Percentiles rank a stretch among this genome's conserved stretches.
Conservation (phyloP, 2,797 vertebrate genomes). For the Ctenopoma multispine region DNA sequence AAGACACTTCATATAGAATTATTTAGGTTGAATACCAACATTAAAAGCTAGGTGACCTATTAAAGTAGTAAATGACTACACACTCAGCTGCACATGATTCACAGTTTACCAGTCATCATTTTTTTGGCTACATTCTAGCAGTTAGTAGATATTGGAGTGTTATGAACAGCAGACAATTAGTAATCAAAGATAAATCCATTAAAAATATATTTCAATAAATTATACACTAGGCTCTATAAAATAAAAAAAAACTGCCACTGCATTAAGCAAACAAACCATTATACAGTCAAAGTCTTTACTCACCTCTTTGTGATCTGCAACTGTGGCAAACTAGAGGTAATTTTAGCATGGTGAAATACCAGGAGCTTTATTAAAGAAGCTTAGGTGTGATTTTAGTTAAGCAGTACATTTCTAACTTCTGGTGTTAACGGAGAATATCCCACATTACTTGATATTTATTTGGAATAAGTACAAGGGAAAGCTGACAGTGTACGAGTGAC, state of each 20-base stretch:
- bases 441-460: slow-evolving; percentile 24
- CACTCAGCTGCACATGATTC: slow-evolving; percentile 69
- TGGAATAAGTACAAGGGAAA: slow-evolving; percentile 44
- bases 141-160: slow-evolving; percentile 72
- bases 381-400: slow-evolving; percentile 60
- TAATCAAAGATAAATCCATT: slow-evolving; percentile 51
- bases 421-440: slow-evolving; percentile 45
- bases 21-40: slow-evolving; percentile 27
- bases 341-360: slow-evolving; percentile 73
- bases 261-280: slow-evolving; percentile 42
- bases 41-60: slow-evolving; percentile 41
- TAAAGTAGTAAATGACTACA: slow-evolving; percentile 49
- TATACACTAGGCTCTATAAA: slow-evolving; percentile 43
- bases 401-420: slow-evolving; percentile 39
- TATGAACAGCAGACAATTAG: slow-evolving; percentile 51
- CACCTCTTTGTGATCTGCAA: slow-evolving; percentile 43
- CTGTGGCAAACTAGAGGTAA: slow-evolving; percentile 62
- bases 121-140: slow-evolving; percentile 75
- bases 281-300: slow-evolving; percentile 21
- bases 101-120: slow-evolving; percentile 75
- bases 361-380: slow-evolving; percentile 64
- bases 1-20: slow-evolving; percentile 40
- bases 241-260: slow-evolving; percentile 29
- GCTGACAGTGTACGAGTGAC: slow-evolving; percentile 58
- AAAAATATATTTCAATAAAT: slow-evolving; percentile 73